Evolutionary conservation across 2,888 invertebrate species (phyloP), one percentile per base, ranked within the genome.

Genomic region (Eubasilissa splendida): DNA sequence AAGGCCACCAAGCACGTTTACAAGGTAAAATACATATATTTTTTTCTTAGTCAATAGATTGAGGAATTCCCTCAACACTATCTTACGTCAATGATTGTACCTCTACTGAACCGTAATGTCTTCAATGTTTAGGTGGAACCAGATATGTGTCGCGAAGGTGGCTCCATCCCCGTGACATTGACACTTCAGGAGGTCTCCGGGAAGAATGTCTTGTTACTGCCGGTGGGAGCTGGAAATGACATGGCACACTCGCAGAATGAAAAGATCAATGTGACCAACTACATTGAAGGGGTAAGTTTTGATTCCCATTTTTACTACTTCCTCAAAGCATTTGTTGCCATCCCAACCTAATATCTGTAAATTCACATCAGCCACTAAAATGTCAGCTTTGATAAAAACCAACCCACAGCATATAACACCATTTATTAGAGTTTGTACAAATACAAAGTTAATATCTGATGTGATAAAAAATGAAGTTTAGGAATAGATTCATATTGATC

Each of bases 201-300:
- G 0, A 96, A 96, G 87, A 99, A 97, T 90, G 98, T 99, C 74
- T 92, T 99, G 86, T 91, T 99, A 83, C 91, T 99, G 84, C 99
- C 99, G 1, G 95, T 99, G 87, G 99, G 99, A 73, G 94, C 96
- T 78, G 95, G 95, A 80, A 99, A 99, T 89, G 99, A 99, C 89
- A 99, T 99, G 85, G 99, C 99, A 81, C 99, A 99, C 91, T 98
- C 98, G 12, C 97, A 99, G 90, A 99, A 99, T 90, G 99, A 99
- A 90, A 99, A 99, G 88, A 92, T 99, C 85, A 95, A 99, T 90
- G 90, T 96, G 81, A 92, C 93, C 84, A 99, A 99, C 90, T 99
- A 98, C 86, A 96, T 99, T 85, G 94, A 97, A 89, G 99, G 99
- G 86, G 98, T 97, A 88, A 92, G 94, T 90, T 76, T 33, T 12